Percentiles rank a stretch among this genome's conserved stretches.
Evolutionary conservation across 2,797 vertebrate genomes (phyloP).

Genomic region (Vireo griseus): DNA sequence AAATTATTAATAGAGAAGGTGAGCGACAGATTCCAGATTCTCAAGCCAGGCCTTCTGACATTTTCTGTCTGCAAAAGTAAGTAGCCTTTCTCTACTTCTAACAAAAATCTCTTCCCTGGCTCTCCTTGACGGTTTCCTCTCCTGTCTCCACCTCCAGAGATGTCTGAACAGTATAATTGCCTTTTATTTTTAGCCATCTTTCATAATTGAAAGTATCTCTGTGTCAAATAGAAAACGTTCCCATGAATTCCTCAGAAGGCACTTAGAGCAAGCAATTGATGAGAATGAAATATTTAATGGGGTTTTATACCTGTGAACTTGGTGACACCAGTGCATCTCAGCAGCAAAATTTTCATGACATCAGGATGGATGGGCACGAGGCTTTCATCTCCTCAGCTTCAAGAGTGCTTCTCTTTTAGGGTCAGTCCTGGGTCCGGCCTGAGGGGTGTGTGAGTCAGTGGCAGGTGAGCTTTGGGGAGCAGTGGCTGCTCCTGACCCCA

Average conservation of each 20-base stretch:
- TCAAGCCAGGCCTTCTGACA: constrained; percentile 4
- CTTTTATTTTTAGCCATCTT: constrained; percentile 63
- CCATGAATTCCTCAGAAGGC: constrained; percentile 48
- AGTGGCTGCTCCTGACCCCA: neutral
- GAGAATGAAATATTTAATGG: constrained; percentile 31
- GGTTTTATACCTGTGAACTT: neutral
- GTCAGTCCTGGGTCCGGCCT: rapidly evolving
- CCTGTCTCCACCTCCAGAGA: constrained; percentile 54
- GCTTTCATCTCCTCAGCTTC: neutral
- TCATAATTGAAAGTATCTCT: constrained; percentile 44
- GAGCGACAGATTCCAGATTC: neutral
- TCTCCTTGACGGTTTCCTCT: neutral
- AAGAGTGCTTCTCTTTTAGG: neutral
- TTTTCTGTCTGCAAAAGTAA: constrained; percentile 30
- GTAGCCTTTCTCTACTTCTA: constrained; percentile 35
- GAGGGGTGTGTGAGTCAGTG: neutral
- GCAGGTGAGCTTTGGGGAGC: neutral
- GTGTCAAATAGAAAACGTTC: constrained; percentile 17
- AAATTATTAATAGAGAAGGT: neutral
- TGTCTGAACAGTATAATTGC: constrained; percentile 59
- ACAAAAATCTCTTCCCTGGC: constrained; percentile 34
- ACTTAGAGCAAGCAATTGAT: constrained; percentile 37
- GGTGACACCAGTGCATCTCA: neutral
- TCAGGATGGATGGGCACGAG: neutral
- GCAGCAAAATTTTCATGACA: neutral